Conservation (phyloP, 2,113 vertebrate species). For the Ochotona princeps region DNA sequence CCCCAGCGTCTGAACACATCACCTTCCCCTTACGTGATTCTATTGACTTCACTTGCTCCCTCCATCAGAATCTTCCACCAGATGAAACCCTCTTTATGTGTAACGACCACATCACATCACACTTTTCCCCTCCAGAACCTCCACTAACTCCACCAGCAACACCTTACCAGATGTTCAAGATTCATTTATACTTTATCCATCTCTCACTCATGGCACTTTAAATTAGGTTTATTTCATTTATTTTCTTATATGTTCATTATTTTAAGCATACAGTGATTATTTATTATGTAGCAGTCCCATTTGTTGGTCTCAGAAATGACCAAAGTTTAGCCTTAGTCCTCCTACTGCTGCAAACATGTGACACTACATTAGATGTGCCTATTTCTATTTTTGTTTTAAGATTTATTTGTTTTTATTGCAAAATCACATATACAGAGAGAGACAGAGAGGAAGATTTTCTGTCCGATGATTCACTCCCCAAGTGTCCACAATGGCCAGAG, state of each 20-base stretch:
- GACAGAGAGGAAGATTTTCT: no score
- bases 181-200: conserved; percentile 6
- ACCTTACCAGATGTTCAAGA: neutral
- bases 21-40: neutral
- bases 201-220: neutral
- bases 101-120: neutral
- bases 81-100: neutral
- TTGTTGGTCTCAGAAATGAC: neutral
- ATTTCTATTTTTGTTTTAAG: neutral
- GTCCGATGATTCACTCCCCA: no score
- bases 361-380: neutral
- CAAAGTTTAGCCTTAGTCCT: neutral
- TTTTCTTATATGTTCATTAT: neutral
- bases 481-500: no score
- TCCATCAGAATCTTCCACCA: neutral
- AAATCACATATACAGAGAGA: no score
- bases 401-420: no score
- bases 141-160: neutral
- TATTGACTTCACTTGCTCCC: conserved; percentile 3
- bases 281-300: neutral
- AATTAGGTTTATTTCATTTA: neutral
- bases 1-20: neutral
- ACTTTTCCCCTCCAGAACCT: neutral
- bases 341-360: neutral
- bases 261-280: neutral